Evolutionary conservation across 1,140 invertebrate genomes (phyloP).

Genomic region (Battus philenor): DNA sequence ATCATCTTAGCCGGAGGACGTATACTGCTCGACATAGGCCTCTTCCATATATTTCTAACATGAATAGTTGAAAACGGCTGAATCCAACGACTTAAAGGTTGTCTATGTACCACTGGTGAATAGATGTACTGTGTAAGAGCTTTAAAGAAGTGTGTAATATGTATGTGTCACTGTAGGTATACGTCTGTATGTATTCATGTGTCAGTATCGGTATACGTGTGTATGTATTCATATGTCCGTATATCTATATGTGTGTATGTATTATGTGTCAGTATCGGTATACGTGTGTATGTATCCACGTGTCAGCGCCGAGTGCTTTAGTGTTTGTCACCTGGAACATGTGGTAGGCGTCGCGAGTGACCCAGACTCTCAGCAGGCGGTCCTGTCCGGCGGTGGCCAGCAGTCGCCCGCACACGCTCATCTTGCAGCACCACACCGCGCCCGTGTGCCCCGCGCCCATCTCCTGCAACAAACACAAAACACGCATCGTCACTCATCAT

Average conservation of each 20-base stretch:
- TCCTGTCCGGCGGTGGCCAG: slow-evolving; percentile 98
- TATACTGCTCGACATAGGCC: too few relatives aligned
- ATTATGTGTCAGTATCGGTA: too few relatives aligned
- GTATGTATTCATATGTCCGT: background rate
- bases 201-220: background rate
- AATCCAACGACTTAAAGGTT: too few relatives aligned
- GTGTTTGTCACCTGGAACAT: slow-evolving; percentile 93
- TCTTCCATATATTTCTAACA: too few relatives aligned
- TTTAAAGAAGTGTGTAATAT: too few relatives aligned
- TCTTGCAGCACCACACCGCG: slow-evolving; percentile 99
- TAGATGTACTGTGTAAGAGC: too few relatives aligned
- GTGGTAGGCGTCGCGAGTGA: slow-evolving; percentile 88
- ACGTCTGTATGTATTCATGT: too few relatives aligned
- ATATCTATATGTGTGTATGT: background rate
- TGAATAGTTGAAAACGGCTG: too few relatives aligned
- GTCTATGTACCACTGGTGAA: too few relatives aligned
- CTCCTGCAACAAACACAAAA: slow-evolving; percentile 76
- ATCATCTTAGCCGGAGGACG: too few relatives aligned
- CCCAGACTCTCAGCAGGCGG: slow-evolving; percentile 94
- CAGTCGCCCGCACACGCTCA: slow-evolving; percentile 94
- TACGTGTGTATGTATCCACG: slow-evolving; percentile 4
- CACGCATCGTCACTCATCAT: too few relatives aligned
- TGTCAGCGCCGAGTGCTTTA: background rate
- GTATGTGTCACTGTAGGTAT: too few relatives aligned
- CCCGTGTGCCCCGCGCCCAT: slow-evolving; percentile 90